Evolutionary conservation across 2,888 invertebrate genomes (phyloP), one percentile per base, ranked within the genome.

Genomic region (Antitype chi): DNA sequence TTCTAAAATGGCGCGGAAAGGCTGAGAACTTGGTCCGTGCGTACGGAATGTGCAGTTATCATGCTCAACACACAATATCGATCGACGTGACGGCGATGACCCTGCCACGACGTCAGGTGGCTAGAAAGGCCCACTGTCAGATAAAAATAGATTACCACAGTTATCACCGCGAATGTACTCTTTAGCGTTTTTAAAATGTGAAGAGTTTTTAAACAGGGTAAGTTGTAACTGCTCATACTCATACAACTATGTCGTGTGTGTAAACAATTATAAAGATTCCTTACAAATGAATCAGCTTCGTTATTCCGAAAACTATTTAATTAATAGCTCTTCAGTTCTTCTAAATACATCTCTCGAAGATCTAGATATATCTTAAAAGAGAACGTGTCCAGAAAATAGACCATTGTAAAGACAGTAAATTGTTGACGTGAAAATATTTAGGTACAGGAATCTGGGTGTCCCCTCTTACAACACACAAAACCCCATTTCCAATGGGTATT

Each of bases 141-240:
- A 89, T 90, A 90, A 90, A 90, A 90, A 90, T 88, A 88, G 88
- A 90, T 91, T 87, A 90, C 78, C 80, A 69, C 67, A 82, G 85
- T 87, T 87, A 87, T 82, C 49, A 77, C 76, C 70, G 43, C 70
- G 38, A 64, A 67, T 80, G 63, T 73, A 57, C 74, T 72, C 20
- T 38, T 78, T 67, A 28, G 25, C 55, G 8, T 53, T 38, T 23
- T 43, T 43, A 13, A 72, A 38, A 23, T 71, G 9, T 67, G 9
- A 52, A 7, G 7, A 43, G 13, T 62, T 60, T 47, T 25, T 38
- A 47, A 43, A 70, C 25, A 43, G 32, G 25, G 15, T 20, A n/a
- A 52, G 25, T 28, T 43, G 60, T 20, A 28, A 55, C 52, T 70
- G 25, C 6, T 60, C n/a, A 28, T 38, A 13, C 11, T 43, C 17